Evolutionary conservation across 2,888 invertebrate species (phyloP), one percentile per base, ranked within the genome.

Genomic region (Cheilosia urbana): DNA sequence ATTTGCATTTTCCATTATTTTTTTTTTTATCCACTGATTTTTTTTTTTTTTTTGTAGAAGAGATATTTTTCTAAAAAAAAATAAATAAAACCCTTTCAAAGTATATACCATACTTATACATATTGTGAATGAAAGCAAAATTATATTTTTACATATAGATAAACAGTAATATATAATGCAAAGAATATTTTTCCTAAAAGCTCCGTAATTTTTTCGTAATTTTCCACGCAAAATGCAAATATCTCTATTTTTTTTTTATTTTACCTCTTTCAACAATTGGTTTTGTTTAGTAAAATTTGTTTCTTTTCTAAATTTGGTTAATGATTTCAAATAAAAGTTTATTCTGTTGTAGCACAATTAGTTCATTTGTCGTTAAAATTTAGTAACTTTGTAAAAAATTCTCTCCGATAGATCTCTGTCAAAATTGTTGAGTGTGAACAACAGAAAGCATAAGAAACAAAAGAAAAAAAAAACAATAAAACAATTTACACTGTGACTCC

Each of bases 81-180:
- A 73, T 24, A 79, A 73, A 82, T 55, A 65, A 63, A 85, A 77
- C 37, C 42, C 47, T 66, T 51, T 77, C 55, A 79, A 71, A 69
- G 87, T 37, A 37, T 69, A 89, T 87, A 87, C 87, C 76, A 82
- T 69, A 49, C 17, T 47, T 37, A 75, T 37, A 76, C 15, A 71
- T 71, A 76, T 79, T 84, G 80, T 84, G 71, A 84, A 84, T 84
- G 66, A 85, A 81, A 85, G 76, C 81, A 77, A 77, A 81, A 77
- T 81, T 85, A 81, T 85, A 85, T 80, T 80, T 73, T 47, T 66
- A n/a, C n/a, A 30, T 19, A 62, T 37, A 24, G 2, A 62, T 37
- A 49, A n/a, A 30, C 24, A 63, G 17, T 11, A 40, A 65, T 60
- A 58, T 57, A 40, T 49, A 40, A 53, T 45, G 27, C 37, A 51